phyloP scores from a whole-genome alignment of 2,113 vertebrate genomes.

The Oophaga pumilio region DNA sequence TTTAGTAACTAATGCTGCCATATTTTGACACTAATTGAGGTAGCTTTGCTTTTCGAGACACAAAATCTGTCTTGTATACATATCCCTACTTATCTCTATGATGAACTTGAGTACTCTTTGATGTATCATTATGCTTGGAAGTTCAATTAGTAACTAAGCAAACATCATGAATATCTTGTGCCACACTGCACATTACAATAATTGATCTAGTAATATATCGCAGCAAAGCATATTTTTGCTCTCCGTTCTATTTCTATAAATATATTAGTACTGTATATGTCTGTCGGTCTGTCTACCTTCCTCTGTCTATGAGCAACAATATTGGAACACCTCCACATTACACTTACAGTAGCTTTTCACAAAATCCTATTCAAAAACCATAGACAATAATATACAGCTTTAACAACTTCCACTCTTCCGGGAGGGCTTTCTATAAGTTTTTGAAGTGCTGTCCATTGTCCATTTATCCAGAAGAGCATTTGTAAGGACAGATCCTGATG shows the following conservation, averaged over 20 bases:
- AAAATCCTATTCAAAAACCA: too few relatives aligned
- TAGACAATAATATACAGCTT: too few relatives aligned
- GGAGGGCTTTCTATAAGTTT: too few relatives aligned
- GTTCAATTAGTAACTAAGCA: slow-evolving; percentile 30
- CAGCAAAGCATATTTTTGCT: not conserved
- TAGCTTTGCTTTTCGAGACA: not conserved
- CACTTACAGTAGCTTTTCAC: too few relatives aligned
- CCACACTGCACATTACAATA: slow-evolving; percentile 12
- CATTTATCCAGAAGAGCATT: too few relatives aligned
- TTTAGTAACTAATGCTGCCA: not conserved
- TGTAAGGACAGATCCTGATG: too few relatives aligned
- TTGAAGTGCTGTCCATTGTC: too few relatives aligned
- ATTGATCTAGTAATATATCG: slow-evolving; percentile 11
- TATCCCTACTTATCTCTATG: slow-evolving; percentile 19
- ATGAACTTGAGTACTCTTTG: slow-evolving; percentile 36
- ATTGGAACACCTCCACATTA: too few relatives aligned
- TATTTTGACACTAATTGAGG: slow-evolving; percentile 9
- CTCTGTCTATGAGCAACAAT: too few relatives aligned
- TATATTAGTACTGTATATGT: too few relatives aligned
- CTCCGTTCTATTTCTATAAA: not conserved
- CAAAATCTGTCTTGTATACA: slow-evolving; percentile 3
- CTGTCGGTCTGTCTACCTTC: too few relatives aligned
- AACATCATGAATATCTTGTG: slow-evolving; percentile 33
- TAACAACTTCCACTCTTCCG: too few relatives aligned
- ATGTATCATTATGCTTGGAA: slow-evolving; percentile 34